Conservation (phyloP, 2,797 vertebrate species). For the Coendou prehensilis region DNA sequence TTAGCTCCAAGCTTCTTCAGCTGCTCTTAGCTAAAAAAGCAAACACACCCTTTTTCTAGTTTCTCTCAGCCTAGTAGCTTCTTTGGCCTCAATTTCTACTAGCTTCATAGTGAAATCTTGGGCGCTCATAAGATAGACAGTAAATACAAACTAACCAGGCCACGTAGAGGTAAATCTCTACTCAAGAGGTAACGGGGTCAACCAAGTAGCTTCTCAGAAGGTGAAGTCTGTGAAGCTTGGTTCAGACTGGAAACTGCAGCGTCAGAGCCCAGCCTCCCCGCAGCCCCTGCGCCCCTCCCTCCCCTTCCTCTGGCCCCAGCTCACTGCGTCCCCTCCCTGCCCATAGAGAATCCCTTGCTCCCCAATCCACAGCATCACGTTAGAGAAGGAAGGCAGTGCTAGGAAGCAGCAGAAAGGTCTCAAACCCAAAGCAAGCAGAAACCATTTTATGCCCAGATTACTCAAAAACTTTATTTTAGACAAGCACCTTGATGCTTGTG, state of each 20-base stretch:
- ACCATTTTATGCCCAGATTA: background rate
- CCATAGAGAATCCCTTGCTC: background rate
- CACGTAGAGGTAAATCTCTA: slow-evolving; percentile 55
- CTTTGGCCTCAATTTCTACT: background rate
- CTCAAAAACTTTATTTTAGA: background rate
- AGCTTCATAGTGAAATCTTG: background rate
- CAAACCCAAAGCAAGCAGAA: background rate
- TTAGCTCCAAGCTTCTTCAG: background rate
- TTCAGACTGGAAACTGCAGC: background rate
- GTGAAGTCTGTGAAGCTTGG: background rate
- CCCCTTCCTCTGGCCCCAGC: background rate
- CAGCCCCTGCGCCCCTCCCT: background rate
- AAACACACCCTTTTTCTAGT: background rate
- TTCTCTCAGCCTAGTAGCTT: background rate
- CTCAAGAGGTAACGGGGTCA: background rate
- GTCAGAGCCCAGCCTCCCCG: background rate
- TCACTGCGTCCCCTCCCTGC: rapidly evolving
- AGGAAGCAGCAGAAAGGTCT: background rate
- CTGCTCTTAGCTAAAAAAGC: background rate
- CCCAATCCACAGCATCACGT: background rate
- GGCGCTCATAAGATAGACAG: background rate
- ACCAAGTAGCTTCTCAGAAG: background rate
- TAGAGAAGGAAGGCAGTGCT: background rate
- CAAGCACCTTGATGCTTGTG: background rate
- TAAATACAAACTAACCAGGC: slow-evolving; percentile 75